Evolutionary conservation across 2,797 vertebrate genomes (phyloP), one percentile per base, ranked within the genome.

Genomic region (Limosa lapponica): DNA sequence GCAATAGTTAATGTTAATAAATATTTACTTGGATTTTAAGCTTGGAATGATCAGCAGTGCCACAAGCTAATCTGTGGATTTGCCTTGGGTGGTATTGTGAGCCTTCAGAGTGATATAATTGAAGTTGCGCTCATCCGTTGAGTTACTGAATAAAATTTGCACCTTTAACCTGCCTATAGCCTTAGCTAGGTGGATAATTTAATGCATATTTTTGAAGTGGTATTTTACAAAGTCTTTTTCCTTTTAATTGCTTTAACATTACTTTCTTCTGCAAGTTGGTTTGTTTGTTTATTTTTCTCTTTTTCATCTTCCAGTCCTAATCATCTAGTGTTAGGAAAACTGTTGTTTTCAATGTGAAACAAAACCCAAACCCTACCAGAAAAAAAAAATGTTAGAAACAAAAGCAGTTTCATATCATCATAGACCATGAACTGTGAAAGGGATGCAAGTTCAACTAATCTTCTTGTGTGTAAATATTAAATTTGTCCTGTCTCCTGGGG

Each of bases 91-190:
- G 39, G 6, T 89, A 37, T 3, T 89, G 48, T 70, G 80, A 88
- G n/a, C 5, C 51, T 93, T 87, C 43, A 28, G 49, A 83, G 37
- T 49, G 46, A 75, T 90, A 4, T 51, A 51, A 90, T 88, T 95
- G 70, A 89, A 92, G 54, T 51, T 94, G 65, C 0, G 3, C 46
- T 93, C 36, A 87, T 79, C 54, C 0, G 0, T 54, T 93, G 43
- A 79, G 87, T 72, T 90, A 49, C 44, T 62, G 82, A 82, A 81
- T 93, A 55, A 94, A 83, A 89, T 87, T 55, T 93, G 46, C 51
- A 77, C 80, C 15, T 79, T 93, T 82, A 87, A 65, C 37, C 20
- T 70, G 41, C 61, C 41, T 89, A 6, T 79, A 59, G 44, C 22
- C 62, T 51, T 72, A 37, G 75, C 28, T 74, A 61, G 62, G 41